Conservation (phyloP, 92 coral and sea anemone genomes). For the Chrysogorgia sp. region DNA sequence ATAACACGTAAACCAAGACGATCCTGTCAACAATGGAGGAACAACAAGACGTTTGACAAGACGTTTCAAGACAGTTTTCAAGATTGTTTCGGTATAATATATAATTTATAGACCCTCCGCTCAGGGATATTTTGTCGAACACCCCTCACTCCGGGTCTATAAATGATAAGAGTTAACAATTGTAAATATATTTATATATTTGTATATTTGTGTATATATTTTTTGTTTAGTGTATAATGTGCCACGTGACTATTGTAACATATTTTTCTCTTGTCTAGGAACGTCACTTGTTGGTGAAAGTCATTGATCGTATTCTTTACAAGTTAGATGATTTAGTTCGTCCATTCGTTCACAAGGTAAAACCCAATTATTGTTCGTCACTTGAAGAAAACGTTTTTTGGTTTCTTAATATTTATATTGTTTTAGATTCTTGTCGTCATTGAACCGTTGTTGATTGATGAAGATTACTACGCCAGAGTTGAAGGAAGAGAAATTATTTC, state of each 20-base stretch:
- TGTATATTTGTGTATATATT: no score
- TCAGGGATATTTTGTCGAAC: no score
- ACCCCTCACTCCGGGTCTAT: no score
- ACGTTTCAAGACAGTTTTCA: no score
- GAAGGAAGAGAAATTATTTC: slow-evolving; percentile 99
- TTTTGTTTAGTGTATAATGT: not conserved
- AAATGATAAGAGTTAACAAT: no score
- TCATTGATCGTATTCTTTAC: slow-evolving; percentile 96
- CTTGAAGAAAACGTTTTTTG: not conserved
- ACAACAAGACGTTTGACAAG: no score
- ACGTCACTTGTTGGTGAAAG: slow-evolving; percentile 98
- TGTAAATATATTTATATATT: no score
- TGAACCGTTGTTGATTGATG: slow-evolving; percentile 99
- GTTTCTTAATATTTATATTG: not conserved
- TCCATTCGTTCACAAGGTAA: slow-evolving; percentile 99
- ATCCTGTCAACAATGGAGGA: no score
- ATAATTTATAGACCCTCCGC: no score
- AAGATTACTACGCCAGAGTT: slow-evolving; percentile 99
- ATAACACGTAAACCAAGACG: no score
- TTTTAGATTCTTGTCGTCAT: slow-evolving; percentile 97
- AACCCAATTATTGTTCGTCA: not conserved
- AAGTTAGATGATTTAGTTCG: slow-evolving; percentile 98
- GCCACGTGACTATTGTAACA: not conserved
- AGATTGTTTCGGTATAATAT: no score
- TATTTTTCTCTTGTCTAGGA: slow-evolving; percentile 61